Percentiles rank a stretch among this genome's conserved stretches.
phyloP scores from a whole-genome alignment of 2,888 invertebrate genomes.

The Muscina levida region DNA sequence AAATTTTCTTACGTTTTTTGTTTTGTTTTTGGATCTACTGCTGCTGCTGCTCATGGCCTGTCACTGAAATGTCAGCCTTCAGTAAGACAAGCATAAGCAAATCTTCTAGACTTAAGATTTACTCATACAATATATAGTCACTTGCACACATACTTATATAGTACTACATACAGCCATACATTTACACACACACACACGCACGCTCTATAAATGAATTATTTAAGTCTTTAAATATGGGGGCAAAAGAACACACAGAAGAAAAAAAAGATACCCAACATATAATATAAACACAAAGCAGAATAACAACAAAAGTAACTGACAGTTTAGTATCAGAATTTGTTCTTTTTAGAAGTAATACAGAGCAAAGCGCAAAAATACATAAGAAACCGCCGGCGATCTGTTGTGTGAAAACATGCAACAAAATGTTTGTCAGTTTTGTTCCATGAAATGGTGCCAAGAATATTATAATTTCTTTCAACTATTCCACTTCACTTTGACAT shows the following conservation, averaged over 20 bases:
- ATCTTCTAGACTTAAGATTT: slow-evolving; percentile 63
- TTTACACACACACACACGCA: slow-evolving; percentile 3
- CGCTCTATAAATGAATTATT: slow-evolving; percentile 70
- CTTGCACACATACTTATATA: neutral
- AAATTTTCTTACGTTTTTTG: slow-evolving; percentile 38
- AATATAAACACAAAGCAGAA: slow-evolving; percentile 31
- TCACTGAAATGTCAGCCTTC: slow-evolving; percentile 76
- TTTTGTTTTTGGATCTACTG: slow-evolving; percentile 59
- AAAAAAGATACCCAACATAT: slow-evolving; percentile 16
- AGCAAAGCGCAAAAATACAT: slow-evolving; percentile 27
- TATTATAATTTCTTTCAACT: slow-evolving; percentile 65
- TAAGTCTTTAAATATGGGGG: slow-evolving; percentile 58
- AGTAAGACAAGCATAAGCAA: slow-evolving; percentile 68
- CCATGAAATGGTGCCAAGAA: slow-evolving; percentile 68
- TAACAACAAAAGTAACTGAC: slow-evolving; percentile 55
- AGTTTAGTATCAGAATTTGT: slow-evolving; percentile 53
- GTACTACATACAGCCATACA: slow-evolving; percentile 9
- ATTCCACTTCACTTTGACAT: slow-evolving; percentile 63
- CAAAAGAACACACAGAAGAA: slow-evolving; percentile 44
- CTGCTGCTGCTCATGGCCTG: slow-evolving; percentile 74
- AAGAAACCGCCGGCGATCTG: slow-evolving; percentile 9
- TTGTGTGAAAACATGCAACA: slow-evolving; percentile 60
- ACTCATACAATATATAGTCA: slow-evolving; percentile 39
- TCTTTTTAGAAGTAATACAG: slow-evolving; percentile 56
- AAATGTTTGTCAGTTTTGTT: slow-evolving; percentile 69